Evolutionary conservation across 2,113 vertebrate genomes (phyloP).

Genomic region (Ptilonorhynchus violaceus): DNA sequence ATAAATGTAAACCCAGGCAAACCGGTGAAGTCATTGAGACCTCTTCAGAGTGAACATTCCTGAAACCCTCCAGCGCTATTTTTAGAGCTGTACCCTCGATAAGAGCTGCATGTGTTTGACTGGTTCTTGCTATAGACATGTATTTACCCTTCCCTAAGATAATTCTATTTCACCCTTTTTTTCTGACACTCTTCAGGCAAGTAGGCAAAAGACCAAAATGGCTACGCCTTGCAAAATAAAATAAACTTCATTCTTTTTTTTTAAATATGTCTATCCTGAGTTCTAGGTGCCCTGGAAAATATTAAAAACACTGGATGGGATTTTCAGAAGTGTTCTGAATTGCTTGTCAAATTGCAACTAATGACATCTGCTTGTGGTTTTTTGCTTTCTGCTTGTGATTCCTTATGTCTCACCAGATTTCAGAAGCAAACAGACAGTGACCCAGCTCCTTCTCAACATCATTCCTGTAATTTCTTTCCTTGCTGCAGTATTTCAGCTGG

Average conservation of each 20-base stretch:
- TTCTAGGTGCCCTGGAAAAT: background rate
- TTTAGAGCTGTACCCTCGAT: background rate
- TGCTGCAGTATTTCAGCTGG: background rate
- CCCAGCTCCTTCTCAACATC: background rate
- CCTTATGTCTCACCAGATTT: background rate
- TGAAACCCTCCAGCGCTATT: background rate
- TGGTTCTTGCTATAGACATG: background rate
- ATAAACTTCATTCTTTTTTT: background rate
- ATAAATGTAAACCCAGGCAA: background rate
- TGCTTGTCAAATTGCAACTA: background rate
- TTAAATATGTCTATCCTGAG: background rate
- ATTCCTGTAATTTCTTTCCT: background rate
- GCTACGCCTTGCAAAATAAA: background rate
- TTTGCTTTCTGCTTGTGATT: background rate
- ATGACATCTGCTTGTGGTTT: background rate
- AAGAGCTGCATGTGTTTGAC: background rate
- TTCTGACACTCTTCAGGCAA: conserved; percentile 17
- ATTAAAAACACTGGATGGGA: background rate
- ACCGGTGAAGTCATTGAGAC: conserved; percentile 13
- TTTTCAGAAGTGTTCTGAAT: background rate
- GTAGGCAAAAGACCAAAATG: background rate
- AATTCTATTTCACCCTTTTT: background rate
- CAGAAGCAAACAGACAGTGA: background rate
- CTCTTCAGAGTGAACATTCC: background rate
- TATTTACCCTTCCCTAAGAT: background rate